Base-by-base conservation (phyloP, 1,140 invertebrate species). In the Amphibalanus amphitrite region DNA sequence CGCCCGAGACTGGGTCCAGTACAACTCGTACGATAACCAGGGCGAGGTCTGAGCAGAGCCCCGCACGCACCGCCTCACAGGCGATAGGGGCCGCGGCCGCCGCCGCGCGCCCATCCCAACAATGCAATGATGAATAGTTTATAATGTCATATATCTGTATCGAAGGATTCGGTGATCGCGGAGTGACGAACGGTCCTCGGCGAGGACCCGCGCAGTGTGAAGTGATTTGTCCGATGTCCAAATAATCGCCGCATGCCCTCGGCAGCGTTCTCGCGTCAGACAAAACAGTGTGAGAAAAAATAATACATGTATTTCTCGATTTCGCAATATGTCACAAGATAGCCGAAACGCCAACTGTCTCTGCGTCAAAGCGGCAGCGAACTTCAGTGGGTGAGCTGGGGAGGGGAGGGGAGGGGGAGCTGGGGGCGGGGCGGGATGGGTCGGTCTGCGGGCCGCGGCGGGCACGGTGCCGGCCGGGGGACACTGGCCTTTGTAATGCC, bases 1-100 rank as follows among this genome's bases (percentile, higher is more conserved):
- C 68, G 77, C 77, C n/a, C 71, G 71, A 23, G 75, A 79, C 72
- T 79, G 79, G 79, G 76, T 79, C 6, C 70, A 72, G 64, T 79
- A 78, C 72, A 79, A 79, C 73, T 73, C 72, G 65, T 59, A 72
- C 25, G 76, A 79, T 67, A 79, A 79, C 70, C 74, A 77, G 70
- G 78, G 78, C 20, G 78, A 79, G 69, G 29, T 77, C 17, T 75
- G 72, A 29, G 29, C 69, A 15, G 69, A 33, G 69, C 28, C 40
- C 28, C 40, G 20, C 17, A 33, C 13, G n/a, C 38, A 4, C 33
- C 33, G 33, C 33, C 33, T n/a, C 8, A 70, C 8, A 8, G 29
- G 59, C 26, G 59, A 30, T 26, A 47, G 20, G 23, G 47, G 47
- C 47, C 47, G 20, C 47, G 13, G 17, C 47, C 47, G 47, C 6